These are phyloP conservation scores for Uria aalge DNA, from an alignment of 2,113 vertebrate species.

Conservation along the genomic window DNA sequence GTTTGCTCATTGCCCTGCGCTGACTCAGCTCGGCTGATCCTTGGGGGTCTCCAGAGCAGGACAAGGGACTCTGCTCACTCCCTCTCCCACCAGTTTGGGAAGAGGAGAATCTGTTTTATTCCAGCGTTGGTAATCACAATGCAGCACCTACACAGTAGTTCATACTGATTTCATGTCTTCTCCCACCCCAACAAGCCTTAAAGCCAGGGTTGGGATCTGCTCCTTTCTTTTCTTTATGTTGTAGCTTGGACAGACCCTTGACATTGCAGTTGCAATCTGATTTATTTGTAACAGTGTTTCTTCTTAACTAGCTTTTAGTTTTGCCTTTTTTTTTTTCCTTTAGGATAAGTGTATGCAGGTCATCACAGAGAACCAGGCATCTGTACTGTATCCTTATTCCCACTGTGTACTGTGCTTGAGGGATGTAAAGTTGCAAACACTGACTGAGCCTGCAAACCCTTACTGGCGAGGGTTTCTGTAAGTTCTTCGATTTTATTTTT, in stretches of 20 bases:
- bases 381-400: neutral
- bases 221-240: neutral
- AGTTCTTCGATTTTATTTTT: neutral
- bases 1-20: neutral
- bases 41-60: neutral
- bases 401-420: neutral
- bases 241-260: neutral
- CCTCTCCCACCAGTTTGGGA: neutral
- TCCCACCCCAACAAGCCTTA: neutral
- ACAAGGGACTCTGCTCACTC: neutral
- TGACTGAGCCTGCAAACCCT: neutral
- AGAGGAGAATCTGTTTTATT: neutral
- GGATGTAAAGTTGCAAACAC: neutral
- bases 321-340: neutral
- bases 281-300: neutral
- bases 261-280: neutral
- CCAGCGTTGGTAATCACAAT: neutral
- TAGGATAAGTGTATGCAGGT: neutral
- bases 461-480: neutral
- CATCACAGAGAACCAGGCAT: neutral
- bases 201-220: neutral
- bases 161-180: neutral
- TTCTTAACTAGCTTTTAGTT: neutral
- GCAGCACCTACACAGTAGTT: neutral
- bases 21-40: neutral